Evolutionary conservation across 2,797 vertebrate genomes (phyloP).

Genomic region (Parauchenoglanis punctatus): DNA sequence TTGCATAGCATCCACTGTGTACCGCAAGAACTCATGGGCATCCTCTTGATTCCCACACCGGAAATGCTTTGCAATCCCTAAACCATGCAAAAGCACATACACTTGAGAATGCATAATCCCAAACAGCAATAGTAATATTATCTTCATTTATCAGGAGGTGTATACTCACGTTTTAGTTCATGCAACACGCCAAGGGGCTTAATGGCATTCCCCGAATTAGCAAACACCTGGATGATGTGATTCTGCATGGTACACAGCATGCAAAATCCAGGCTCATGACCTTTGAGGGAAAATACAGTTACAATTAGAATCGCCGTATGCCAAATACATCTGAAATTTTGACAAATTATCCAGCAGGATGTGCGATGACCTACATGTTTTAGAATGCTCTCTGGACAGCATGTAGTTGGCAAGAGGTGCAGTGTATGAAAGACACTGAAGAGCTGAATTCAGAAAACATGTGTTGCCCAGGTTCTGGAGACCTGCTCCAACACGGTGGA

Average conservation of each 20-base stretch:
- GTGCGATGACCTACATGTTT: constrained; percentile 82
- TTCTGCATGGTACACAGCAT: constrained; percentile 99
- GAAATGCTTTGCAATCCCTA: constrained; percentile 96
- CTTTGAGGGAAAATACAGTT: constrained; percentile 64
- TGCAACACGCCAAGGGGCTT: constrained; percentile 93
- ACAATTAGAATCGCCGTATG: constrained; percentile 9
- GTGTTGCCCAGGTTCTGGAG: constrained; percentile 97
- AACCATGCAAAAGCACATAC: background rate
- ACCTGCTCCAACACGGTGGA: constrained; percentile 89
- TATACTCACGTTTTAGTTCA: constrained; percentile 91
- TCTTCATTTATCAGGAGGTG: background rate
- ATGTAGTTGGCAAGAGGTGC: constrained; percentile 94
- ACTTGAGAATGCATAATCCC: background rate
- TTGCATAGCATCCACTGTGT: constrained; percentile 97
- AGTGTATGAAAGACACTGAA: constrained; percentile 95
- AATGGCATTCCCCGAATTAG: constrained; percentile 90
- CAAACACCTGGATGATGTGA: constrained; percentile 91
- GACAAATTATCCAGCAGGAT: background rate
- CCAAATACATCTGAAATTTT: background rate
- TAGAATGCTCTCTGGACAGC: constrained; percentile 93
- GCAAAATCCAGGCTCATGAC: constrained; percentile 92
- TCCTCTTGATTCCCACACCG: constrained; percentile 96
- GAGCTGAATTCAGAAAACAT: constrained; percentile 92
- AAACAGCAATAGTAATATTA: background rate
- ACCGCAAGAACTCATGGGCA: constrained; percentile 94